These are phyloP conservation scores for Drosophila micromelanica DNA, from an alignment of 1,140 invertebrate species.

Conservation along the genomic window DNA sequence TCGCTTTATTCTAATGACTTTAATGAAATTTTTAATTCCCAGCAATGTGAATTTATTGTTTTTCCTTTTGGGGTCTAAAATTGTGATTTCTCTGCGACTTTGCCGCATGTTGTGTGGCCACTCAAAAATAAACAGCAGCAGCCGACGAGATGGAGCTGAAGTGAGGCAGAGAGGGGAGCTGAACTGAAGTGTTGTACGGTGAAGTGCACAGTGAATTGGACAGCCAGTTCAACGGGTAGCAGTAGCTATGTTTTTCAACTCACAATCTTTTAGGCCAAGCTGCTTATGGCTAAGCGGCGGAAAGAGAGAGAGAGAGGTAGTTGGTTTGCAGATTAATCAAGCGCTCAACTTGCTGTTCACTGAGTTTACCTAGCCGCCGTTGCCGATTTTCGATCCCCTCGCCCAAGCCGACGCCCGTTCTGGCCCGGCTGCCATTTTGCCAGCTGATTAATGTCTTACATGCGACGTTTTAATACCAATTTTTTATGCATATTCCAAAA, in stretches of 20 bases:
- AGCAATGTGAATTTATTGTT: constrained; percentile 74
- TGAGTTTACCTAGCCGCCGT: constrained; percentile 68
- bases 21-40: constrained; percentile 72
- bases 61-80: constrained; percentile 48
- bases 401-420: neutral
- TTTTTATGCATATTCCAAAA: constrained; percentile 81
- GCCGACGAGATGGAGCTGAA: constrained; percentile 10
- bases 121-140: constrained; percentile 68
- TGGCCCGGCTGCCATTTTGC: constrained; percentile 65
- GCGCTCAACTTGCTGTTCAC: constrained; percentile 57
- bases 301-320: neutral
- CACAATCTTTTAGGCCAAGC: constrained; percentile 18
- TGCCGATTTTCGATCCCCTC: constrained; percentile 33
- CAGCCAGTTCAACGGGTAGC: constrained; percentile 43
- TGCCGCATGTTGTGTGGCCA: constrained; percentile 69
- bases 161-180: constrained; percentile 2
- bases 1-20: constrained; percentile 74
- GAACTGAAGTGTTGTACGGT: constrained; percentile 25
- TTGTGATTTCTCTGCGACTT: constrained; percentile 9
- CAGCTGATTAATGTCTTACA: constrained; percentile 82
- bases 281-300: neutral
- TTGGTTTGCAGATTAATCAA: constrained; percentile 70
- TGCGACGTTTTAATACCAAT: constrained; percentile 82
- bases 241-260: constrained; percentile 21
- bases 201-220: constrained; percentile 42